Percentiles rank a stretch among this genome's conserved stretches.
These are phyloP conservation scores for Proisotoma minuta DNA, from an alignment of 2,888 invertebrate species.

Conservation along the genomic window DNA sequence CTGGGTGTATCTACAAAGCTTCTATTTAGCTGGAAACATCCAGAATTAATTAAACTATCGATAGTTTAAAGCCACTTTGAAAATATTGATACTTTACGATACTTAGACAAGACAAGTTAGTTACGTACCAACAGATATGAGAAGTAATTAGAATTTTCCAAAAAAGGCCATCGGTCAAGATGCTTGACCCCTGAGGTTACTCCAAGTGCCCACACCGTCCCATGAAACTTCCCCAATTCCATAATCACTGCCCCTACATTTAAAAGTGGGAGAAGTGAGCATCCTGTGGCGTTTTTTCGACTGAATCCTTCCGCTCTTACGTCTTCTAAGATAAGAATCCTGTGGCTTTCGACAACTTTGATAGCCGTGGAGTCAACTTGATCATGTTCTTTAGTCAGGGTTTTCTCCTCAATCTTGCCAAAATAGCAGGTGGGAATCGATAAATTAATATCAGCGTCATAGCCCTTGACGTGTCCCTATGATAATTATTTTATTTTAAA, in stretches of 20 bases:
- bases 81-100: too few relatives aligned
- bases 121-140: slow-evolving; percentile 17
- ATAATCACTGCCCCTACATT: slow-evolving; percentile 24
- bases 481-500: background rate
- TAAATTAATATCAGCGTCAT: background rate
- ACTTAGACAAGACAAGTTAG: too few relatives aligned
- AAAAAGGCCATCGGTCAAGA: slow-evolving; percentile 19
- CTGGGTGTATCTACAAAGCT: too few relatives aligned
- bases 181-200: slow-evolving; percentile 6
- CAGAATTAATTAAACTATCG: too few relatives aligned
- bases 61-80: too few relatives aligned
- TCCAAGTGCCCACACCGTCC: slow-evolving; percentile 22
- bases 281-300: slow-evolving; percentile 6
- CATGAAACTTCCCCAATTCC: slow-evolving; percentile 20
- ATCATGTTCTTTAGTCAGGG: background rate
- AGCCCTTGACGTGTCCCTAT: slow-evolving; percentile 9
- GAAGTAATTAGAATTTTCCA: slow-evolving; percentile 16
- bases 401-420: slow-evolving; percentile 19
- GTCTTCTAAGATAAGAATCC: slow-evolving; percentile 22
- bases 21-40: too few relatives aligned
- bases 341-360: slow-evolving; percentile 5
- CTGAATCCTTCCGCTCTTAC: slow-evolving; percentile 13
- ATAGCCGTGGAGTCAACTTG: slow-evolving; percentile 12
- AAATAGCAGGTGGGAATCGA: slow-evolving; percentile 22
- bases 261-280: slow-evolving; percentile 22